Evolutionary conservation across 64 coral and sea anemone species (phyloP), one percentile per base, ranked within the genome.

Genomic region (Montipora cactus): DNA sequence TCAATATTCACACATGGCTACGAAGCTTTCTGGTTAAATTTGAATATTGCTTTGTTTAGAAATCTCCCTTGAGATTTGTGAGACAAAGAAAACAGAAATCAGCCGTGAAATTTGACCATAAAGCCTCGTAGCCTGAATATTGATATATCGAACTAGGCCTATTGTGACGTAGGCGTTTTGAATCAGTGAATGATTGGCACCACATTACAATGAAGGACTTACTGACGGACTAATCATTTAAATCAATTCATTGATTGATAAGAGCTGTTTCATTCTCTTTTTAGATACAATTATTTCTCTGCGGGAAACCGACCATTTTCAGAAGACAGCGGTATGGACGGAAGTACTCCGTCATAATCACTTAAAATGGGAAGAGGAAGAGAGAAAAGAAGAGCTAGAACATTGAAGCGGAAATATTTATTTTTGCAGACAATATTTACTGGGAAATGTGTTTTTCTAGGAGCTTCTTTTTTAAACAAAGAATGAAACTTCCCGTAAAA

Each of bases 321-420:
- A 79, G 53, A 93, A 93, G 61, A 68, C 79, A 48, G 62, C 80
- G 2, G 19, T 87, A 16, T 93, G 91, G 91, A 93, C 91, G 14
- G 81, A 93, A 20, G 78, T 81, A 37, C 8, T 84, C 47, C 59
- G 25, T 44, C 44, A 37, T 68, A 47, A 67, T 58, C 81, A 84
- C n/a, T 49, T 12, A 0, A 69, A 50, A 70, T 70, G 7, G 45
- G 49, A 19, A 20, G 19, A 49, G 19, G 18, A 71, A 71, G n/a
- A 71, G 2, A 45, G 47, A 21, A 28, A 69, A 10, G 4, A 13
- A 50, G 22, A 5, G 45, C 0, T 3, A 0, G 16, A 22, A 12
- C n/a, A 13, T 46, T 64, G 70, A 71, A 48, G 44, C 5, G 46
- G 3, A 49, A 28, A 13, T 71, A 7, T 21, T 12, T 37, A 37